Conservation (phyloP, 2,113 vertebrate species). For the Lampris incognitus region DNA sequence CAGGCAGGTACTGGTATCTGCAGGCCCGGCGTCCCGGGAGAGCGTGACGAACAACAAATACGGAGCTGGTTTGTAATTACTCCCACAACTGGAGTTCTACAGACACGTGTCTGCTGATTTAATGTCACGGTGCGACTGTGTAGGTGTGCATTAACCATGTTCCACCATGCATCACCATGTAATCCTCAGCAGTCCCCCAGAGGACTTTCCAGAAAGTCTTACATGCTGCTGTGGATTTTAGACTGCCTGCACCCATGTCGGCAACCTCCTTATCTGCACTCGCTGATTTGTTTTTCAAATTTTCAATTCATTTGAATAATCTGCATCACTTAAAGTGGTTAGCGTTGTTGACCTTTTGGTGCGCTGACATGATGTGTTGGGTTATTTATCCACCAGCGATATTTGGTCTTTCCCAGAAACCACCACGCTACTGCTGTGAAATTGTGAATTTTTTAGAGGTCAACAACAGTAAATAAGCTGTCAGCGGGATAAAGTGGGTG, state of each 20-base stretch:
- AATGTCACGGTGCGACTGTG: conserved; percentile 55
- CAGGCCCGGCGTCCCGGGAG: conserved; percentile 67
- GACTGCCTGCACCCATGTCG: conserved; percentile 17
- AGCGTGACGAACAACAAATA: conserved; percentile 60
- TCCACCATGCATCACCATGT: conserved; percentile 47
- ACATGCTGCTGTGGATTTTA: conserved; percentile 47
- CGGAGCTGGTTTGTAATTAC: conserved; percentile 71
- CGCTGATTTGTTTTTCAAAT: conserved; percentile 16
- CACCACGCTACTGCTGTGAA: conserved; percentile 18
- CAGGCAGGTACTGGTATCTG: conserved; percentile 73
- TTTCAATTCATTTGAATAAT: conserved; percentile 38
- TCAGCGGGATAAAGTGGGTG: conserved; percentile 64
- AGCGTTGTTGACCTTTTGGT: conserved; percentile 35
- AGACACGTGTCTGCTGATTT: conserved; percentile 62
- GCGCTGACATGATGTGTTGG: conserved; percentile 11
- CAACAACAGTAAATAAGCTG: conserved; percentile 68
- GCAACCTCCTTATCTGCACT: conserved; percentile 35
- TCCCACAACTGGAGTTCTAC: conserved; percentile 54
- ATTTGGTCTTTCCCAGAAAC: conserved; percentile 1
- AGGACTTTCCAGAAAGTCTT: conserved; percentile 40
- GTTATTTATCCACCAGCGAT: conserved; percentile 31
- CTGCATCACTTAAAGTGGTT: conserved; percentile 14
- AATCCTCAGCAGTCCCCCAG: conserved; percentile 60
- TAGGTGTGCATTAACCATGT: conserved; percentile 71
- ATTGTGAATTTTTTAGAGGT: conserved; percentile 42